Base-by-base conservation (phyloP, 2,113 vertebrate species). In the Corythoichthys intestinalis region DNA sequence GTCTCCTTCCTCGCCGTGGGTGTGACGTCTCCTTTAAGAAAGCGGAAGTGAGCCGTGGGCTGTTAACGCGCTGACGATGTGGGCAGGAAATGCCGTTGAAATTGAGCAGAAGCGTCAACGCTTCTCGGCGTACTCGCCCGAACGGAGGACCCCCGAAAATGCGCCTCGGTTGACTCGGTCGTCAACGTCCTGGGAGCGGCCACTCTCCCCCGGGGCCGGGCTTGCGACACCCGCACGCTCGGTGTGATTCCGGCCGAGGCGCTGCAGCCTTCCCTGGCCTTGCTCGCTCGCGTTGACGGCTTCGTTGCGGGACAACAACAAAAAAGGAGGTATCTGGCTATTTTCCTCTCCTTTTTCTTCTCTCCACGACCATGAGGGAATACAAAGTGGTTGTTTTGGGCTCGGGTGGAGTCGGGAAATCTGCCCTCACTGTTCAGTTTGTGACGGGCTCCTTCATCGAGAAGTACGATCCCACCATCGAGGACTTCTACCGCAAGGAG, bases 341-440 rank as follows among this genome's bases (percentile, higher is more conserved):
- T 73, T 66, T 54, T 17, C 48, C 2, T 58, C 37, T 37, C 4
- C 9, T 35, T 1, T 61, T 20, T 28, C n/a, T 37, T 47, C 17
- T 0, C 7, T 35, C 4, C 3, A 11, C 50, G 74, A 76, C 79
- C 87, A 96, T 96, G 95, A 90, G 94, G 87, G 95, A 96, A 90
- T 96, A 96, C 89, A 96, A 96, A 91, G 94, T 96, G 91, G 95
- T 96, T 68, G 95, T 96, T 85, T 86, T 96, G 90, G 95, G 95
- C 62, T 95, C 94, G 78, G 95, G 95, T 73, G 95, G 95, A 71
- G 95, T 96, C 89, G 95, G 95, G 34, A 96, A 96, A 87, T 96
- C 95, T 0, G 95, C 95, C 13, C 91, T 96, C 79, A 96, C 95
- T 1, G 95, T 96, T 52, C 95, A 96, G 88, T 96, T 96, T 81